phyloP scores from a whole-genome alignment of 1,140 invertebrate genomes.

The Diploscapter pachys region DNA sequence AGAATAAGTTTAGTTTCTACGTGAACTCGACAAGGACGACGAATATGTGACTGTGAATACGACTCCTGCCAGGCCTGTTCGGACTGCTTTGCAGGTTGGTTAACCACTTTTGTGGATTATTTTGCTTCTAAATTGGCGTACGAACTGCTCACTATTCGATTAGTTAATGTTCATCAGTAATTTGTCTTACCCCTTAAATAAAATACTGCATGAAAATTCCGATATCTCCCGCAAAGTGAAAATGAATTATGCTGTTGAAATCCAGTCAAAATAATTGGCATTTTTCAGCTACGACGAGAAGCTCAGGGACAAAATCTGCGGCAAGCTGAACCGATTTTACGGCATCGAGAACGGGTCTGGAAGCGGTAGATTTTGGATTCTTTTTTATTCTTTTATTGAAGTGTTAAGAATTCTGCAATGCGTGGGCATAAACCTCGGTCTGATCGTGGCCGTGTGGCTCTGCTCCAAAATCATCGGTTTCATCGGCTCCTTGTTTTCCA shows the following conservation, averaged over 20 bases:
- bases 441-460: constrained; percentile 32
- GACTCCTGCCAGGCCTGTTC: neutral
- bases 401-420: constrained; percentile 39
- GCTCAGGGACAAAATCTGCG: constrained; percentile 19
- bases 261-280: neutral
- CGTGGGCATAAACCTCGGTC: constrained; percentile 35
- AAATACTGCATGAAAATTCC: constrained; percentile 1
- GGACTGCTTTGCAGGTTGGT: neutral
- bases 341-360: constrained; percentile 3
- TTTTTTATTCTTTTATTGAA: neutral
- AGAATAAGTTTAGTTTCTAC: no score
- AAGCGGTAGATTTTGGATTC: constrained; percentile 3
- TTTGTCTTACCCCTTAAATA: no score
- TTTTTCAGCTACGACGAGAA: constrained; percentile 8
- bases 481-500: constrained; percentile 9
- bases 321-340: constrained; percentile 13
- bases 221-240: neutral
- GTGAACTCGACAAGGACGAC: neutral
- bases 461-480: constrained; percentile 14
- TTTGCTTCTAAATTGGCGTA: no score
- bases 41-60: constrained; percentile 1
- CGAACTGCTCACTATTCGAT: no score
- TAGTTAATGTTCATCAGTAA: no score
- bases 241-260: neutral
- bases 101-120: no score